Base-by-base conservation (phyloP, 2,888 invertebrate species). In the Lordiphosa fenestrarum region DNA sequence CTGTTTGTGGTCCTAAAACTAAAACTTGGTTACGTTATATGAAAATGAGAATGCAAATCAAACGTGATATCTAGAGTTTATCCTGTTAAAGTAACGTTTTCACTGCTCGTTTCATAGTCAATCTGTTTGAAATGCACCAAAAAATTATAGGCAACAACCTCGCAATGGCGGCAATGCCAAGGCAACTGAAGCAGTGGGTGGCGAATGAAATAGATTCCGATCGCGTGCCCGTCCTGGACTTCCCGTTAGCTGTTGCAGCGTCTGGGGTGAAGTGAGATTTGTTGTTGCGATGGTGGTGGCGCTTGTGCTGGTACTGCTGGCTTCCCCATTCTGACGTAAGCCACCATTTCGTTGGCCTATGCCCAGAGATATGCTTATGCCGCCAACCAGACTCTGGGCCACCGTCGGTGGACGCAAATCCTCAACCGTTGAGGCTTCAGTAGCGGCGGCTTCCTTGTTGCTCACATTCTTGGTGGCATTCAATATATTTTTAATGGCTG, bases 151-250 rank as follows among this genome's bases (percentile, higher is more conserved):
- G 30, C 15, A 84, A 73, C 84, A 85, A 90, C 90, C 90, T 90
- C 89, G 87, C 77, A 90, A 83, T 73, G 89, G 73, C 71, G 89
- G 88, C 75, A 90, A 81, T 44, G 89, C 84, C 68, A 86, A 72
- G 49, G 88, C 87, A 68, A 85, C 86, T 67, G 86, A 82, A 64
- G 88, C 74, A 66, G 88, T 84, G 40, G 89, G 86, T 62, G 89
- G 86, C 67, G 86, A 84, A 68, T 89, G 86, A 73, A 89, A 90
- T 46, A 90, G 71, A 86, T 90, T 89, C 58, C 90, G 87, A 84
- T 90, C 90, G 66, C 90, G 86, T 50, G 89, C 90, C 64, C 90
- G 85, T 76, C 89, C 89, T 62, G 89, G 89, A 84, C 89, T 89
- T 66, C 89, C 88, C 63, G 84, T 86, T 60, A 88, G 77, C 75